Base-by-base conservation (phyloP, 2,113 vertebrate species). In the Phoenicopterus ruber region DNA sequence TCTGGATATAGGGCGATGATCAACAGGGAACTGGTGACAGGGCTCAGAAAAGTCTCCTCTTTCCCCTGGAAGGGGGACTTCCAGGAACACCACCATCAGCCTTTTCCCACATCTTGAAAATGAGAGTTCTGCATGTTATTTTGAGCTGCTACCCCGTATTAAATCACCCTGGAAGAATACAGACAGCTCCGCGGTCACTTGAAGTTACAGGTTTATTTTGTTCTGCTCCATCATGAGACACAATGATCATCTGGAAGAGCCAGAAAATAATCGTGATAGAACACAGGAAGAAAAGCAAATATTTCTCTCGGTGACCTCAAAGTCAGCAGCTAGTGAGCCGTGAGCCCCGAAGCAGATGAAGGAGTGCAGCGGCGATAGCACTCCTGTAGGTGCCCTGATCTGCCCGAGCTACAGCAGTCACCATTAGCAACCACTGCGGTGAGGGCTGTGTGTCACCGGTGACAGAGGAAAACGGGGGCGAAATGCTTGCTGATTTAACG, bases 201-300 rank as follows among this genome's bases (percentile, higher is more conserved):
- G 22, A 54, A 82, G 17, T 72, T n/a, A 54, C 25, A 18, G 24
- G 11, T 62, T 93, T 66, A 42, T 88, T 74, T 92, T 94, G 32
- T 73, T 78, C 21, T 63, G 18, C 52, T 81, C 28, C 40, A 52
- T 46, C 46, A 46, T 24, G 72, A 79, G 38, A 28, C n/a, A 46
- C 2, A 6, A 26, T 7, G 17, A 63, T 57, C 17, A 54, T 46
- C 76, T 91, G 55, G 31, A 83, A 50, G 19, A 76, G 36, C 55
- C 52, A 81, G 62, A 82, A 97, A 86, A 78, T 42, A 77, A 71
- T 66, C 82, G 32, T 4, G 34, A 49, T 16, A 49, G 82, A 78
- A 88, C 80, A 96, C 89, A 74, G 79, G 46, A 65, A 66, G 42
- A 29, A 91, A 95, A 87, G 59, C 29, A 72, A 67, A 54, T 40